Evolutionary conservation across 2,113 vertebrate genomes (phyloP), one percentile per base, ranked within the genome.

Genomic region (Girardinichthys multiradiatus): DNA sequence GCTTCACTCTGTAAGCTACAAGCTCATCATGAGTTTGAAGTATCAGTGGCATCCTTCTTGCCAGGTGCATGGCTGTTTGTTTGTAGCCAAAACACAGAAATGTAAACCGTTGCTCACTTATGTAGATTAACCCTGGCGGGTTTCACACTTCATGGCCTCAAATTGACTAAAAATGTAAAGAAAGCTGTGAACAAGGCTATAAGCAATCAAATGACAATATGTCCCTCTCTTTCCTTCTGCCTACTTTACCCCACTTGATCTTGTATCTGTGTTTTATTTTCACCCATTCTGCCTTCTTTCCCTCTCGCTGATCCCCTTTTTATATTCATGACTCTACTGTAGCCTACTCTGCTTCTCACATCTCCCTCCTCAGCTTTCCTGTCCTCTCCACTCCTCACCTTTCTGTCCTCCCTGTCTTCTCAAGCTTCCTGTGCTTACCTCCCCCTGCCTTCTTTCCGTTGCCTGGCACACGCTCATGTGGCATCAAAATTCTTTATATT

Each of bases 401-500:
- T 65, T 51, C 28, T 39, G 31, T 67, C 51, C n/a, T 70, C 35
- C 28, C 68, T 65, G 58, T 71, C 70, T 68, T 31, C 51, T 66
- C 54, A 54, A 51, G 35, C 66, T 64, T 79, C 72, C 33, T 70
- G 66, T 17, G 21, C 31, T 68, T 67, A 63, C 57, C 57, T 37
- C 63, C 59, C 11, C 27, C 37, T 13, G 28, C 45, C 6, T 15
- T 51, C 17, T 19, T 69, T 57, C 7, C 27, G 59, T 68, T 37
- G n/a, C 17, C 27, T 77, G 69, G 74, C 68, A 70, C 74, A 70
- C 76, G 80, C 79, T 81, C 61, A 59, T 76, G 68, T 57, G 62
- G 51, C 45, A 0, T 88, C 80, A 67, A 77, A 83, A 72, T 83
- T 70, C 82, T 86, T 83, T 85, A 85, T 78, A 73, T 87, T 85